Evolutionary conservation across 2,797 vertebrate species (phyloP), one percentile per base, ranked within the genome.

Genomic region (Dicrostonyx torquatus): DNA sequence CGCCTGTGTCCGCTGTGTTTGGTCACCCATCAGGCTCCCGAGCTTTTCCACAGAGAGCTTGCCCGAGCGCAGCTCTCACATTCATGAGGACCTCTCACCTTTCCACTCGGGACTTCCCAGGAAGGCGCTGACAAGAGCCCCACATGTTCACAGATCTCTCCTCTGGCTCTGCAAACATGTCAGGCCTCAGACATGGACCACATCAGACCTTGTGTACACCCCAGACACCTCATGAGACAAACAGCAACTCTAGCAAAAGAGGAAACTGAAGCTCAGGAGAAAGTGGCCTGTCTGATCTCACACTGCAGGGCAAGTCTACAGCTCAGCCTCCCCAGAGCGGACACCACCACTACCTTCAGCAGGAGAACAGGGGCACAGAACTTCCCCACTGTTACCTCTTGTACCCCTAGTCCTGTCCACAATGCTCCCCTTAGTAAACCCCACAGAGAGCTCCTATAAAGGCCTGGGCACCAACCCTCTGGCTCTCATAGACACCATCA

Each of bases 11-110:
- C 26, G 87, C 18, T 73, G 0, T 80, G 17, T 73, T 85, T 83
- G 68, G 50, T 18, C 43, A 78, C 50, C 34, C 20, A 78, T 58
- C 37, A 70, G 82, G 45, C 66, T 90, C 55, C 55, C n/a, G 40
- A 73, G 75, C 55, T 73, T 12, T 73, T 22, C 70, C 43, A 83
- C 31, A 78, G n/a, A 87, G 80, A 89, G 89, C 43, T n/a, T n/a
- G n/a, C n/a, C n/a, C n/a, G n/a, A n/a, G 43, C 43, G 3, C 43
- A 85, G 80, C 20, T 79, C 70, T 37, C 45, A 45, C 37, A 24
- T 66, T 84, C 84, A 60, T 40, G 2, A 5, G 73, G 40, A 2
- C 20, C 14, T 24, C 37, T 31, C 48, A 31, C n/a, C 31, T 2
- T 4, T 53, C 76, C 26, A 60, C 43, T 50, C 43, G 1, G 31